phyloP scores from a whole-genome alignment of 2,797 vertebrate species.

The Petrocephalus sullivani region DNA sequence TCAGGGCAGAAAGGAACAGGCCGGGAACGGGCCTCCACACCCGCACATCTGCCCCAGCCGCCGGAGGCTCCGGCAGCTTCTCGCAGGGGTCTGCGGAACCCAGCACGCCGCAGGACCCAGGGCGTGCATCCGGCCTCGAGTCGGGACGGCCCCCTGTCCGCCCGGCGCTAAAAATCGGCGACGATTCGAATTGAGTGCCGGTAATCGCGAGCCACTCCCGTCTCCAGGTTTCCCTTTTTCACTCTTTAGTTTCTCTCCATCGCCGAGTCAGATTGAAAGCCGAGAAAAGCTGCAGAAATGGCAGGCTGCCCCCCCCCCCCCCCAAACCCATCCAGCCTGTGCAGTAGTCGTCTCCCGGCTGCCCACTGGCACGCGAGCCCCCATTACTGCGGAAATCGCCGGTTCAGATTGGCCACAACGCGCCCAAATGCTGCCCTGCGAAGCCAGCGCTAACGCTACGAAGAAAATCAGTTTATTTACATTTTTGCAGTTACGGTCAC shows the following conservation, averaged over 20 bases:
- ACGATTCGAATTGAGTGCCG: not conserved
- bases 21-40: not conserved
- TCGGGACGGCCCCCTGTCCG: not conserved
- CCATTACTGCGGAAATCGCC: not conserved
- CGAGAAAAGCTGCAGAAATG: not conserved
- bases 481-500: conserved; percentile 7
- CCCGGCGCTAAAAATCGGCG: not conserved
- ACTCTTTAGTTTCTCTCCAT: not conserved
- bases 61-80: not conserved
- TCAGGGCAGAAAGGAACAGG: not conserved
- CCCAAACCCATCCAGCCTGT: not conserved
- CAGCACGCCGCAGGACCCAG: not conserved
- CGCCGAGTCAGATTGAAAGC: not conserved
- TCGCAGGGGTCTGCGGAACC: not conserved
- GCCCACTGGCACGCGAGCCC: not conserved
- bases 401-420: not conserved
- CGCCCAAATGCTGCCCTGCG: not conserved
- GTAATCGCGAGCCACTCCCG: not conserved
- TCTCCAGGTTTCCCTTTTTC: not conserved
- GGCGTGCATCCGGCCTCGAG: not conserved
- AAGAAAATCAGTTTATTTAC: conserved; percentile 7
- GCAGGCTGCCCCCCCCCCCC: not conserved
- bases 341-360: not conserved
- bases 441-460: not conserved
- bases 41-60: not conserved